Evolutionary conservation across 2,113 vertebrate species (phyloP), one percentile per base, ranked within the genome.

Genomic region (Corythaeola cristata): DNA sequence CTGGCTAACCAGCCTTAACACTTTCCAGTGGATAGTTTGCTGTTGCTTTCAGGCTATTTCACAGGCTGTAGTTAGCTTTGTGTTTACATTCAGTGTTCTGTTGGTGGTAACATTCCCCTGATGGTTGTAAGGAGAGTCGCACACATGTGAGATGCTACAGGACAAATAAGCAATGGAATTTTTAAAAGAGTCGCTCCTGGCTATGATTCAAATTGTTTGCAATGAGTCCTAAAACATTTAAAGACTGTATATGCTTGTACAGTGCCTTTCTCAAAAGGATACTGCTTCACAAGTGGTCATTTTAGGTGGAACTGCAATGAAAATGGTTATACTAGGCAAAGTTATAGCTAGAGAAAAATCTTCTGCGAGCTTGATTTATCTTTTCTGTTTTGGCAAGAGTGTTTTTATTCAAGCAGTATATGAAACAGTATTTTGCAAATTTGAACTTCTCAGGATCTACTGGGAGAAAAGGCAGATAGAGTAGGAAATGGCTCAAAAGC

Each of bases 1-100:
- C 88, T 93, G 75, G 49, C 79, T 92, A 35, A 64, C 74, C 59
- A n/a, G 55, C 66, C 56, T 67, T 87, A 94, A 81, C 47, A 3
- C 72, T 94, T 94, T 73, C 47, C 90, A 84, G 64, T 21, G 39
- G n/a, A 69, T 52, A 62, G 59, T 33, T 41, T 64, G 74, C 55
- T 91, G 33, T 88, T 92, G 55, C 39, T 90, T 95, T 89, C 62
- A 83, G 49, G 75, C 89, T 75, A 15, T 88, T 84, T 91, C 73
- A 78, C 56, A 58, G 44, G 60, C 77, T 92, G 30, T 52, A 68
- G 27, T 83, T 90, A 68, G 72, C 58, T 86, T 49, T 35, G 12
- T 79, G 71, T 68, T 88, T 89, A 33, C 27, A 24, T 79, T 74
- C 76, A 81, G 2, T 94, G 50, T 80, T 84, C 12, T 74, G 0